These are phyloP conservation scores for Lytechinus pictus DNA, from an alignment of 35 echinoderm and acorn worm species.

Conservation along the genomic window DNA sequence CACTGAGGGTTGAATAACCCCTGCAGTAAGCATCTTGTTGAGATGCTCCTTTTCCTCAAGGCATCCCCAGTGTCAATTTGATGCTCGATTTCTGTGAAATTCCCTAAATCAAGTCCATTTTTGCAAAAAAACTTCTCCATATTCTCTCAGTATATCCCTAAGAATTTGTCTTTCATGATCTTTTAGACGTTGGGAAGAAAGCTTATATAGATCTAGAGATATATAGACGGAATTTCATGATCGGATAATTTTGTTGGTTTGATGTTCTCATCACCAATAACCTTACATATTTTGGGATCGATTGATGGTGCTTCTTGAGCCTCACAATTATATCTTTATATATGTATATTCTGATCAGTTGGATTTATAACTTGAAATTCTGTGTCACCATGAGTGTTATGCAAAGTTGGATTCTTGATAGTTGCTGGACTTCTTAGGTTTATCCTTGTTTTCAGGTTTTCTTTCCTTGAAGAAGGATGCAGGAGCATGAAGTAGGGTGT, in stretches of 20 bases:
- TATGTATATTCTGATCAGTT: background rate
- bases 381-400: background rate
- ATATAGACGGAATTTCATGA: background rate
- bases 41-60: too few relatives aligned
- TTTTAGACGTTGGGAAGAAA: background rate
- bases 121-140: background rate
- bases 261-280: slow-evolving; percentile 5
- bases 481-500: too few relatives aligned
- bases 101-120: background rate
- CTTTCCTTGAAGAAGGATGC: too few relatives aligned
- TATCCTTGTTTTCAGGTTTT: too few relatives aligned
- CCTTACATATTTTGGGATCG: slow-evolving; percentile 8
- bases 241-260: background rate
- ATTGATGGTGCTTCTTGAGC: background rate
- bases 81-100: background rate
- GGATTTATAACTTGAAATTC: background rate
- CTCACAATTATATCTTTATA: background rate
- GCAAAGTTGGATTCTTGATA: background rate
- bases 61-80: background rate
- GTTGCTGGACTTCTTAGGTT: too few relatives aligned
- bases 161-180: background rate
- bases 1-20: too few relatives aligned
- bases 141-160: background rate
- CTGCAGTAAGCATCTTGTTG: too few relatives aligned
- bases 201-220: slow-evolving; percentile 38